Percentiles rank a stretch among this genome's conserved stretches.
Evolutionary conservation across 92 coral and sea anemone species (phyloP).

Genomic region (Epizoanthus stellaris): DNA sequence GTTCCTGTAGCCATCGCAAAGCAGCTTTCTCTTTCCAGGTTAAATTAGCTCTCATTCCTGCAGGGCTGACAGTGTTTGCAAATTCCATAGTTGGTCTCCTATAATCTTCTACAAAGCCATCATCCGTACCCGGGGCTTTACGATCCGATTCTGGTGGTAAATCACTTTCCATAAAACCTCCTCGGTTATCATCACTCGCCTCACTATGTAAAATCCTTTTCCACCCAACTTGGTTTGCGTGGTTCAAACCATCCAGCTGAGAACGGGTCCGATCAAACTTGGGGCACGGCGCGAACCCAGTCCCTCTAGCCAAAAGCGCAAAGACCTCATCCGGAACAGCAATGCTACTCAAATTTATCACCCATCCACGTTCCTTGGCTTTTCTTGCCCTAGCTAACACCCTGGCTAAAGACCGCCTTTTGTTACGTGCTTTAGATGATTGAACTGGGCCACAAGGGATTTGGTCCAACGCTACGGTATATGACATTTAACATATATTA

Average conservation of each 20-base stretch:
- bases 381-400: background rate
- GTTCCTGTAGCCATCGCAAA: conserved; percentile 14
- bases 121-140: background rate
- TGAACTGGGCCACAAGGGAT: no score
- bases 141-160: background rate
- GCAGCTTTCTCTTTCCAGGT: conserved; percentile 12
- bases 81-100: conserved; percentile 24
- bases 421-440: no score
- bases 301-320: conserved; percentile 8
- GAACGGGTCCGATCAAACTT: background rate
- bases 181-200: background rate
- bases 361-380: background rate
- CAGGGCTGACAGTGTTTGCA: conserved; percentile 15
- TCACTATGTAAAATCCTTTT: background rate
- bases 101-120: conserved; percentile 4
- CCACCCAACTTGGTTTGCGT: conserved; percentile 23
- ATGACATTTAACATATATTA: no score
- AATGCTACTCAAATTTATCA: background rate
- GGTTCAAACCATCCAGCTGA: background rate
- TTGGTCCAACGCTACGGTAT: no score
- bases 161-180: background rate
- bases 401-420: no score
- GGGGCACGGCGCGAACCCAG: background rate
- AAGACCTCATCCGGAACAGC: conserved; percentile 18
- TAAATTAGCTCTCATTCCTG: background rate